Conservation (phyloP, 2,797 vertebrate species). For the Leptoclinus maculatus region DNA sequence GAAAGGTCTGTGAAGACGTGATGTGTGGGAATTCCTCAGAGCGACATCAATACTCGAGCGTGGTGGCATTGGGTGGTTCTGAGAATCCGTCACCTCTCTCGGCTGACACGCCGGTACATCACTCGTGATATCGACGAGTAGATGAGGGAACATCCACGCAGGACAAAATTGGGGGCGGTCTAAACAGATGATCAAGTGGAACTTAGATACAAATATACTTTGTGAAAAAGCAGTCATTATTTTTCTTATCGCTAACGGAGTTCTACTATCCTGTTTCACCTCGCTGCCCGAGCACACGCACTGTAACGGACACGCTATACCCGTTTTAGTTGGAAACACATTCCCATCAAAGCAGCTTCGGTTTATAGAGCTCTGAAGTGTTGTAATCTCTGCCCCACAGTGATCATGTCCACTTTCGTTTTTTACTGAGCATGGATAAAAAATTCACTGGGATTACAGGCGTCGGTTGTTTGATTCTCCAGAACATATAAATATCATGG, state of each 20-base stretch:
- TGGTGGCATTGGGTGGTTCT: slow-evolving; percentile 55
- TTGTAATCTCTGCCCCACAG: slow-evolving; percentile 16
- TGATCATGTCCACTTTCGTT: slow-evolving; percentile 23
- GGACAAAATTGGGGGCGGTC: slow-evolving; percentile 14
- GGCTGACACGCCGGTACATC: slow-evolving; percentile 39
- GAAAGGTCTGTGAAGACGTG: slow-evolving; percentile 54
- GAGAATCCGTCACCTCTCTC: slow-evolving; percentile 24
- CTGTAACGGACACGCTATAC: slow-evolving; percentile 17
- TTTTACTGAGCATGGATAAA: slow-evolving; percentile 25
- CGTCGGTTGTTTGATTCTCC: slow-evolving; percentile 31
- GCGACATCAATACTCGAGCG: slow-evolving; percentile 50
- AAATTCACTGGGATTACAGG: slow-evolving; percentile 27
- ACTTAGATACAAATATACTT: slow-evolving; percentile 9
- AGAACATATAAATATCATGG: slow-evolving; percentile 20
- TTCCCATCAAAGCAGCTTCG: slow-evolving; percentile 32
- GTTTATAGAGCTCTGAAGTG: slow-evolving; percentile 44
- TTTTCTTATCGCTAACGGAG: background rate
- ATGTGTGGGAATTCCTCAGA: slow-evolving; percentile 61
- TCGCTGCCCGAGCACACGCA: background rate
- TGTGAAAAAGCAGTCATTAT: background rate
- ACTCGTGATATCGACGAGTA: slow-evolving; percentile 50
- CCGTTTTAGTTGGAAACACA: slow-evolving; percentile 22
- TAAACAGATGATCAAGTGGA: slow-evolving; percentile 42
- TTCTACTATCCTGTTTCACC: slow-evolving; percentile 24
- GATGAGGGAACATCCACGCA: slow-evolving; percentile 50